These are phyloP conservation scores for Ashinkailepas kermadecensis DNA, from an alignment of 2,888 invertebrate species.

Conservation along the genomic window DNA sequence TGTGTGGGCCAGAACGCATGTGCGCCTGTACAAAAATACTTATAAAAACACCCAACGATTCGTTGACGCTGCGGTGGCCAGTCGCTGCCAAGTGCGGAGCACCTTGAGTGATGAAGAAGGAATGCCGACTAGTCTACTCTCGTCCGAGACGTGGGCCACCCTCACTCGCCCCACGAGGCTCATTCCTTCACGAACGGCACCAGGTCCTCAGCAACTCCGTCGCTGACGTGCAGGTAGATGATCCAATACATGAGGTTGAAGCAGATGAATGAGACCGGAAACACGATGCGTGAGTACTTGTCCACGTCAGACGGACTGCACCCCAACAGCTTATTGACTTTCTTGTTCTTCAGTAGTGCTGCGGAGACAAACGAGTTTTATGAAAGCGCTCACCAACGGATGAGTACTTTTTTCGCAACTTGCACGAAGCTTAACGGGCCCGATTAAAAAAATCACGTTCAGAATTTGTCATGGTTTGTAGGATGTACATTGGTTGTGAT, in stretches of 20 bases:
- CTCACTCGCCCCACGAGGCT: too few species aligned
- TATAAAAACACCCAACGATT: conserved; percentile 2
- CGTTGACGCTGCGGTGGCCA: not conserved
- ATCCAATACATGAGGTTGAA: conserved; percentile 99
- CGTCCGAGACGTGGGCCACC: too few species aligned
- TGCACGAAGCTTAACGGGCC: too few species aligned
- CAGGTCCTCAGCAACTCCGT: conserved; percentile 89
- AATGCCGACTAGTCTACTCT: too few species aligned
- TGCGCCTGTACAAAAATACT: conserved; percentile 2
- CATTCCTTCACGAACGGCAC: conserved; percentile 46
- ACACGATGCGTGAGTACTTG: conserved; percentile 96
- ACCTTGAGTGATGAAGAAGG: conserved; percentile 50
- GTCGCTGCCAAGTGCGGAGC: not conserved
- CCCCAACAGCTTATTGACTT: conserved; percentile 66
- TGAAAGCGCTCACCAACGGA: too few species aligned
- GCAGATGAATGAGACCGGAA: conserved; percentile 96
- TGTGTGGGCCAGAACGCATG: not conserved
- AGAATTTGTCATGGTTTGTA: too few species aligned
- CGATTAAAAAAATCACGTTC: too few species aligned
- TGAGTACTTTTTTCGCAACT: too few species aligned
- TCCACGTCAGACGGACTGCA: conserved; percentile 97
- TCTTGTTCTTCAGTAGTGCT: not conserved
- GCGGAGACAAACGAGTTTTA: not conserved
- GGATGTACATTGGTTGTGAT: too few species aligned
- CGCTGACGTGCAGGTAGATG: conserved; percentile 90